Evolutionary conservation across 2,888 invertebrate genomes (phyloP).

Genomic region (Morpho deidamia): DNA sequence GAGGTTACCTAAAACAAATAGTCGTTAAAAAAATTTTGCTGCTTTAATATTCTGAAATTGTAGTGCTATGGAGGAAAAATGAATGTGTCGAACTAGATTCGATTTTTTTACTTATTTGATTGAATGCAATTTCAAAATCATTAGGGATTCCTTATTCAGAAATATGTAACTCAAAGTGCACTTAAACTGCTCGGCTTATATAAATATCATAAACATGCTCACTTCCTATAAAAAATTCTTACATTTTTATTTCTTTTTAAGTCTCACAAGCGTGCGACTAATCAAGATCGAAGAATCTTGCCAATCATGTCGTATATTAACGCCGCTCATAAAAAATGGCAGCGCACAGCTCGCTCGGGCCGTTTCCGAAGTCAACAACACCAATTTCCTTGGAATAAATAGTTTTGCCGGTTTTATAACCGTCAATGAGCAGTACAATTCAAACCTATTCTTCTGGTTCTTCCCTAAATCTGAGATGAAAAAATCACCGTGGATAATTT

Average conservation of each 20-base stretch:
- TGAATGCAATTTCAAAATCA: no score
- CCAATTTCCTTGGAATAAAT: constrained; percentile 36
- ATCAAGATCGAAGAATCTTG: neutral
- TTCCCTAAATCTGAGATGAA: constrained; percentile 67
- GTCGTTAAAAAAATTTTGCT: no score
- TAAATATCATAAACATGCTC: no score
- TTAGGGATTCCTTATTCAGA: no score
- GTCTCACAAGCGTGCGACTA: neutral
- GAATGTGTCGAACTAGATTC: no score
- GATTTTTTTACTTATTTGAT: no score
- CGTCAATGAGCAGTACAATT: constrained; percentile 82
- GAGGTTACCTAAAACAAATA: no score
- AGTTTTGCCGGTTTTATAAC: constrained; percentile 75
- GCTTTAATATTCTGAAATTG: no score
- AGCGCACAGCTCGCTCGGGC: constrained; percentile 26
- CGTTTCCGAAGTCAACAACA: constrained; percentile 32
- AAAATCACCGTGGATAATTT: constrained; percentile 68
- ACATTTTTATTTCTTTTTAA: neutral
- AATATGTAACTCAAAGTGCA: no score
- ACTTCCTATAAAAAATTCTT: no score
- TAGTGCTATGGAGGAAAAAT: no score
- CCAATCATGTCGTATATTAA: constrained; percentile 24
- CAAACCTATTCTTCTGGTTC: constrained; percentile 90
- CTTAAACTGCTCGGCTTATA: no score
- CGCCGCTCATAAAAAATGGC: constrained; percentile 31